These are phyloP conservation scores for Eueides isabella DNA, from an alignment of 1,140 invertebrate species.

Conservation along the genomic window DNA sequence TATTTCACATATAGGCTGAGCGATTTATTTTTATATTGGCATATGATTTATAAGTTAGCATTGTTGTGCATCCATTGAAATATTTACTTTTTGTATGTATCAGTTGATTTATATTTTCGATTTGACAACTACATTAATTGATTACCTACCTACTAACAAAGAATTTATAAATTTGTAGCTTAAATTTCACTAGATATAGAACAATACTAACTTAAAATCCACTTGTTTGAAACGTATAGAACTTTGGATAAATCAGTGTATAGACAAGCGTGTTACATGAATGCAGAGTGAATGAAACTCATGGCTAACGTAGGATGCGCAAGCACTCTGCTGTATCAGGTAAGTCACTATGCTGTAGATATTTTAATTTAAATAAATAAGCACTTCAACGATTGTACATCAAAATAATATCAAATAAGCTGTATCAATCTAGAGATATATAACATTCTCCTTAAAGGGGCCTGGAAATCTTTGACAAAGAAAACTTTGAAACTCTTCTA, in stretches of 20 bases:
- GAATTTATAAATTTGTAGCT: too few relatives aligned
- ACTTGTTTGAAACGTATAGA: neutral
- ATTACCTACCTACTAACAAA: neutral
- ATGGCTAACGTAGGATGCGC: conserved; percentile 62
- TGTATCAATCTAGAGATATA: too few relatives aligned
- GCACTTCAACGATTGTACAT: too few relatives aligned
- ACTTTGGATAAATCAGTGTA: conserved; percentile 13
- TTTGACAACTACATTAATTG: conserved; percentile 11
- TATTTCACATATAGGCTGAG: conserved; percentile 78
- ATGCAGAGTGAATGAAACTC: conserved; percentile 33
- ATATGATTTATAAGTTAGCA: conserved; percentile 69
- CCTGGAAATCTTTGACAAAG: too few relatives aligned
- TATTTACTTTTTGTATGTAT: conserved; percentile 17
- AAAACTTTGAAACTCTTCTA: too few relatives aligned
- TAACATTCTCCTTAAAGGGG: too few relatives aligned
- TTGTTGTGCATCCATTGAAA: conserved; percentile 52
- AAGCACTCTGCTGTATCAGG: conserved; percentile 51
- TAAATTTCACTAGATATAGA: too few relatives aligned
- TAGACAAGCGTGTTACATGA: conserved; percentile 34
- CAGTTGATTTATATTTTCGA: neutral
- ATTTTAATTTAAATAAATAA: too few relatives aligned
- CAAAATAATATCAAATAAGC: too few relatives aligned
- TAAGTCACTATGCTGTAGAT: conserved; percentile 41
- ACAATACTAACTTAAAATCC: too few relatives aligned
- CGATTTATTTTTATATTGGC: conserved; percentile 73